These are phyloP conservation scores for Syngnathoides biaculeatus DNA, from an alignment of 2,113 vertebrate species.

Conservation along the genomic window DNA sequence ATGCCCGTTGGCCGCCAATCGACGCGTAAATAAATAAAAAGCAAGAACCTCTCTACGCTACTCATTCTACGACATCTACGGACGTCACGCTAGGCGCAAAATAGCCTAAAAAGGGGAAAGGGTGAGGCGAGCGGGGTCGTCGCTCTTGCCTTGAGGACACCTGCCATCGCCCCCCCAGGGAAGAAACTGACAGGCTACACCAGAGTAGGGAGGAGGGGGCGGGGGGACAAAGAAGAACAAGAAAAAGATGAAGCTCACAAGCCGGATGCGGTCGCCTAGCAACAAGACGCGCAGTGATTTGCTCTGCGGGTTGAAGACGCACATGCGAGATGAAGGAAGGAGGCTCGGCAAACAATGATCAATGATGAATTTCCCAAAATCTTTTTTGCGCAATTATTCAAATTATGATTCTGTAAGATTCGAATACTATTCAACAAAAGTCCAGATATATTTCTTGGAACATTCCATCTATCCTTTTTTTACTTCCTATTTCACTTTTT, in stretches of 20 bases:
- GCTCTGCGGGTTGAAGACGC: background rate
- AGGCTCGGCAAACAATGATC: no score
- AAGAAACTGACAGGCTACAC: constrained; percentile 66
- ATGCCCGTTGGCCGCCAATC: background rate
- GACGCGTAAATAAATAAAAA: constrained; percentile 17
- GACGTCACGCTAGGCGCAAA: constrained; percentile 34
- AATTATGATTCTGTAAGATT: no score
- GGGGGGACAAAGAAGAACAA: constrained; percentile 30
- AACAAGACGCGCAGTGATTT: background rate
- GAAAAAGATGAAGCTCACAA: constrained; percentile 30
- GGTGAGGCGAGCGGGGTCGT: constrained; percentile 50
- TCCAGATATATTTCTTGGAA: no score
- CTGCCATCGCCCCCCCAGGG: constrained; percentile 71
- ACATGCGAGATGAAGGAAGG: background rate
- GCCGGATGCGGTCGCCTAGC: constrained; percentile 11
- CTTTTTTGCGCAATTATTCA: no score
- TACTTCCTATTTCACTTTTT: no score
- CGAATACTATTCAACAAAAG: no score
- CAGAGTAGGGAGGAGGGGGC: constrained; percentile 11
- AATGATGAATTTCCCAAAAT: no score
- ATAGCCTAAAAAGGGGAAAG: constrained; percentile 20
- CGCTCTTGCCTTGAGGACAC: constrained; percentile 71
- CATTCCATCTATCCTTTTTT: no score
- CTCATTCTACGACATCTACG: background rate
- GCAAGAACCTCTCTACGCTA: constrained; percentile 21